Percentiles rank a stretch among this genome's conserved stretches.
phyloP scores from a whole-genome alignment of 2,888 invertebrate genomes.

The Sarcophaga variegata region DNA sequence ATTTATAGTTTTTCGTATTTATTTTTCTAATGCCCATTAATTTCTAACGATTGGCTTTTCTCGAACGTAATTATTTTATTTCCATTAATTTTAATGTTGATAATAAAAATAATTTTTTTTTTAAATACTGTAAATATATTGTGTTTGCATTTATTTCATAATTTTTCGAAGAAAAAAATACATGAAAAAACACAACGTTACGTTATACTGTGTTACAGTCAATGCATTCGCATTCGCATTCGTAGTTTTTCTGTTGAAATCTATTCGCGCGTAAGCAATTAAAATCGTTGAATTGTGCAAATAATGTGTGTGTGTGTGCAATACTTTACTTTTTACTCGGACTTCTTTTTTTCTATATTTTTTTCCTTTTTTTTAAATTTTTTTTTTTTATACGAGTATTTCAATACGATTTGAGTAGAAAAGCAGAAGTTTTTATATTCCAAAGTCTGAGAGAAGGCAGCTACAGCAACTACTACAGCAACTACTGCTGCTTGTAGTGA shows the following conservation, averaged over 20 bases:
- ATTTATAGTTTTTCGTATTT: too few relatives aligned
- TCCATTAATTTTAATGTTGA: neutral
- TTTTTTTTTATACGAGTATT: neutral
- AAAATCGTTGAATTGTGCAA: conserved; percentile 72
- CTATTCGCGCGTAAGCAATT: conserved; percentile 72
- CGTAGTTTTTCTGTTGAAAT: conserved; percentile 60
- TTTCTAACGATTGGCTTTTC: too few relatives aligned
- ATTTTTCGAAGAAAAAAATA: neutral
- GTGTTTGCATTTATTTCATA: neutral
- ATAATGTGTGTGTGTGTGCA: conserved; percentile 65
- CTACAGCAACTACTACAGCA: conserved; percentile 11
- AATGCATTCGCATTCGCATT: conserved; percentile 17
- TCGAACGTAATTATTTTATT: too few relatives aligned
- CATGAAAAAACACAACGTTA: conserved; percentile 38
- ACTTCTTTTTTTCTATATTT: neutral
- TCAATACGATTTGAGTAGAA: neutral
- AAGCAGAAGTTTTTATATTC: neutral
- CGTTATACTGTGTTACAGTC: conserved; percentile 50
- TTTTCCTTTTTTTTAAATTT: neutral
- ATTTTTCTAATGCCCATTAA: too few relatives aligned
- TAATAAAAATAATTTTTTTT: neutral
- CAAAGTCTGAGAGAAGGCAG: neutral
- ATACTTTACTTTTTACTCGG: conserved; percentile 13
- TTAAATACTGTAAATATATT: neutral
- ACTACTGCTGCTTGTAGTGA: conserved; percentile 37